phyloP scores from a whole-genome alignment of 2,888 invertebrate genomes.

The Drosophila borborema region DNA sequence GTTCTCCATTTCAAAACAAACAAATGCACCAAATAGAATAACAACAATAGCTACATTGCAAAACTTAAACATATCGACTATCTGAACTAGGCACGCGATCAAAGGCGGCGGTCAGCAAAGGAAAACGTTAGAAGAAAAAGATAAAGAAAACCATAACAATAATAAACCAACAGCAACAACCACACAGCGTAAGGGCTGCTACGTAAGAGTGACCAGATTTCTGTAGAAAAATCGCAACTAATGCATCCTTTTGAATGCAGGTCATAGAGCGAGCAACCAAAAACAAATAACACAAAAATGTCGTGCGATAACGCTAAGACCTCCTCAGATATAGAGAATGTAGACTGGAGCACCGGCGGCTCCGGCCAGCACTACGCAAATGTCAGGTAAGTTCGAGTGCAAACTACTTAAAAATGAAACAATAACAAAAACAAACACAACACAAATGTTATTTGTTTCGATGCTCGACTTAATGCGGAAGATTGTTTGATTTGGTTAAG shows the following conservation, averaged over 20 bases:
- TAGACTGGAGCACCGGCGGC: conserved; percentile 87
- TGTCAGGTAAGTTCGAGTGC: conserved; percentile 81
- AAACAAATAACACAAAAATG: conserved; percentile 83
- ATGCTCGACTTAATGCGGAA: conserved; percentile 24
- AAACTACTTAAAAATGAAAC: background rate
- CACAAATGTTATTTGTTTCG: conserved; percentile 25
- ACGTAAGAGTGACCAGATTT: conserved; percentile 55
- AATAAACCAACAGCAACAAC: conserved; percentile 10
- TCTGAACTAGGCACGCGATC: conserved; percentile 15
- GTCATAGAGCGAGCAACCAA: conserved; percentile 32
- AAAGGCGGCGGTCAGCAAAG: conserved; percentile 22
- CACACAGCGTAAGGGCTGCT: conserved; percentile 24
- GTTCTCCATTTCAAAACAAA: conserved; percentile 66
- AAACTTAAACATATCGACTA: conserved; percentile 39
- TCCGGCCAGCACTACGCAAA: conserved; percentile 84
- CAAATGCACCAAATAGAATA: conserved; percentile 54
- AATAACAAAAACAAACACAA: background rate
- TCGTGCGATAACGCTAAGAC: conserved; percentile 89
- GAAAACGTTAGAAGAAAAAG: conserved; percentile 15
- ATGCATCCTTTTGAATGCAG: conserved; percentile 52
- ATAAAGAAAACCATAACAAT: conserved; percentile 20
- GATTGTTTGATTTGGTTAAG: conserved; percentile 33
- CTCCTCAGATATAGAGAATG: conserved; percentile 89
- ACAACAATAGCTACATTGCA: conserved; percentile 32
- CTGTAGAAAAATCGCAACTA: conserved; percentile 11